Conservation (phyloP, 2,888 invertebrate genomes). For the Sarcophaga subvicina region DNA sequence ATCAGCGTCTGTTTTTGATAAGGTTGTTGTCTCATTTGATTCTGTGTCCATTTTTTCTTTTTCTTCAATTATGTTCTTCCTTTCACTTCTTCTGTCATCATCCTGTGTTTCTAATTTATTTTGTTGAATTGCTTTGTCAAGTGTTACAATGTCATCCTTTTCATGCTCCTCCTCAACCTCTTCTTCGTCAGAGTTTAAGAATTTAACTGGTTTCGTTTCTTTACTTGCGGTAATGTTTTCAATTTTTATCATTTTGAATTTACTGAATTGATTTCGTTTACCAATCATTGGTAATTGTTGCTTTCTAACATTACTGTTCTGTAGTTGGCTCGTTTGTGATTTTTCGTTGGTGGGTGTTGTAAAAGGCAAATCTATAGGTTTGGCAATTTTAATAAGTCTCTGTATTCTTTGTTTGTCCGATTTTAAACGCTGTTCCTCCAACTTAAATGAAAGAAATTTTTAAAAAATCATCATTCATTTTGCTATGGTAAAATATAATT, state of each 20-base stretch:
- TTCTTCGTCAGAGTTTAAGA: slow-evolving; percentile 74
- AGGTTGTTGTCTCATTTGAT: neutral
- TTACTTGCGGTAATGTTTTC: slow-evolving; percentile 47
- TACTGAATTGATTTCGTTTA: slow-evolving; percentile 80
- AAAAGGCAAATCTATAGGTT: slow-evolving; percentile 85
- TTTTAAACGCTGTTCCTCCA: slow-evolving; percentile 86
- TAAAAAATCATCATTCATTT: neutral
- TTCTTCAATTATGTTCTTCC: neutral
- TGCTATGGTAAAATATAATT: slow-evolving; percentile 51
- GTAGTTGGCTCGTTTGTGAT: slow-evolving; percentile 27
- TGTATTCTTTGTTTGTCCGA: slow-evolving; percentile 87
- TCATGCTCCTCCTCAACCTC: slow-evolving; percentile 73
- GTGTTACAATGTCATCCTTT: neutral
- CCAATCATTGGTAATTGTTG: slow-evolving; percentile 82
- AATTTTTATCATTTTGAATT: slow-evolving; percentile 76
- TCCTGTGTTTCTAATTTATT: slow-evolving; percentile 9
- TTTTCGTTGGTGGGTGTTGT: slow-evolving; percentile 79
- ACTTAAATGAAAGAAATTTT: slow-evolving; percentile 78
- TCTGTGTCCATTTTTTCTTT: neutral
- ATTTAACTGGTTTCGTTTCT: slow-evolving; percentile 55
- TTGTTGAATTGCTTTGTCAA: neutral
- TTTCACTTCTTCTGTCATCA: neutral
- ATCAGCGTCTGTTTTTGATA: neutral
- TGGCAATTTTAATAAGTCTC: slow-evolving; percentile 88
- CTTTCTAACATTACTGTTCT: slow-evolving; percentile 7